Evolutionary conservation across 2,797 vertebrate genomes (phyloP).

Genomic region (Pygocentrus nattereri): DNA sequence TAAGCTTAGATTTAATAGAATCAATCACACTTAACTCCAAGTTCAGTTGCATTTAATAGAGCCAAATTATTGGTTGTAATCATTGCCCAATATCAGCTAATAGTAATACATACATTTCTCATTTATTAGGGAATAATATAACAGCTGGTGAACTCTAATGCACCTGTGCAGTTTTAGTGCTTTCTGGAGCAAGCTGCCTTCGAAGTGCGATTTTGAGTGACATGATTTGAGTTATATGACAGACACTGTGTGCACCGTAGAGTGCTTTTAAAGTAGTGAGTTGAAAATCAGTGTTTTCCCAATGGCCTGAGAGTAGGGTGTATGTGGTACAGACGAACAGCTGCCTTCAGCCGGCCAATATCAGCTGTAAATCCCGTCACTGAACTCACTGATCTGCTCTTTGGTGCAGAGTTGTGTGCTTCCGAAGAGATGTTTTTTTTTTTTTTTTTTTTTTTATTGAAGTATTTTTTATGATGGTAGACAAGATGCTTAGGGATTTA

Average conservation of each 20-base stretch:
- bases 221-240: conserved; percentile 4
- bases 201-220: neutral
- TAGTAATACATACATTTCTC: neutral
- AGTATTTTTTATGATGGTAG: neutral
- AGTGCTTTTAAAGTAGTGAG: neutral
- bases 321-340: neutral
- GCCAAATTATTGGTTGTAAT: too few relatives aligned
- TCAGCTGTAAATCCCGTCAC: neutral
- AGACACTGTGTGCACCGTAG: neutral
- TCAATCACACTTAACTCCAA: too few relatives aligned
- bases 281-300: neutral
- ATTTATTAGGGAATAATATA: neutral
- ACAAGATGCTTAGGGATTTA: neutral
- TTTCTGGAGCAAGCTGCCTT: neutral
- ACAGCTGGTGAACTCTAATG: neutral
- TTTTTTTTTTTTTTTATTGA: neutral
- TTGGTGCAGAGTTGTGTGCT: neutral
- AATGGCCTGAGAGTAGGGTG: neutral
- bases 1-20: too few relatives aligned
- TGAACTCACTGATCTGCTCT: conserved; percentile 4
- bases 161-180: neutral
- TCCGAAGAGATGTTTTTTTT: neutral
- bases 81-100: too few relatives aligned
- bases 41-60: too few relatives aligned
- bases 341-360: neutral